Evolutionary conservation across 2,113 vertebrate genomes (phyloP).

Genomic region (Aramus guarauna): DNA sequence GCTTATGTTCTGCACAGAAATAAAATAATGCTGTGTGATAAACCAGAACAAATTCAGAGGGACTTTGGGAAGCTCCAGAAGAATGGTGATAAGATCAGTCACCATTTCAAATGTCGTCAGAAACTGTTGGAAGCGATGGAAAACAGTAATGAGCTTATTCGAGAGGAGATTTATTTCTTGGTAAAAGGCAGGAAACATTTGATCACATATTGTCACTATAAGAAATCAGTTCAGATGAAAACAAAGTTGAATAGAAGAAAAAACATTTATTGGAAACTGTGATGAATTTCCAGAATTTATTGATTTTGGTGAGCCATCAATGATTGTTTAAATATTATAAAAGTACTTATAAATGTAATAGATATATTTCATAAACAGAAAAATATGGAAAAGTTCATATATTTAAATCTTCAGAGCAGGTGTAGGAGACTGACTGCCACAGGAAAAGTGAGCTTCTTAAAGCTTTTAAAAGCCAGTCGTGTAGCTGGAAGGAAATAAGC

Average conservation of each 20-base stretch:
- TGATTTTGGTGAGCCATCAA: not conserved
- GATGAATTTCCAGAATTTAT: not conserved
- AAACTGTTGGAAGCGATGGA: not conserved
- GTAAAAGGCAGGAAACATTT: not conserved
- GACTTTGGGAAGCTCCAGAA: not conserved
- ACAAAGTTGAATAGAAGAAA: not conserved
- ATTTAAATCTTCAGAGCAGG: not conserved
- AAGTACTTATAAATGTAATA: not conserved
- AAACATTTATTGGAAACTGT: not conserved
- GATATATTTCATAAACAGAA: not conserved
- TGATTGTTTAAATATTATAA: not conserved
- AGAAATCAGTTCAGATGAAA: not conserved
- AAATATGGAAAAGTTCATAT: not conserved
- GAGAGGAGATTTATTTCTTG: not conserved
- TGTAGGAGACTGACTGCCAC: not conserved
- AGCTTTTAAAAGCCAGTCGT: not conserved
- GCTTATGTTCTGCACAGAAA: not conserved
- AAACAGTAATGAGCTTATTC: not conserved
- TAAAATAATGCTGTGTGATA: not conserved
- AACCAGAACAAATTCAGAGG: not conserved
- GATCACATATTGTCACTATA: not conserved
- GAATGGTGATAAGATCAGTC: not conserved
- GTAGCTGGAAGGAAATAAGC: not conserved
- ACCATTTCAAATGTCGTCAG: not conserved
- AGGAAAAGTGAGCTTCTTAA: not conserved